Evolutionary conservation across 2,113 vertebrate genomes (phyloP).

Genomic region (Geococcyx californianus): DNA sequence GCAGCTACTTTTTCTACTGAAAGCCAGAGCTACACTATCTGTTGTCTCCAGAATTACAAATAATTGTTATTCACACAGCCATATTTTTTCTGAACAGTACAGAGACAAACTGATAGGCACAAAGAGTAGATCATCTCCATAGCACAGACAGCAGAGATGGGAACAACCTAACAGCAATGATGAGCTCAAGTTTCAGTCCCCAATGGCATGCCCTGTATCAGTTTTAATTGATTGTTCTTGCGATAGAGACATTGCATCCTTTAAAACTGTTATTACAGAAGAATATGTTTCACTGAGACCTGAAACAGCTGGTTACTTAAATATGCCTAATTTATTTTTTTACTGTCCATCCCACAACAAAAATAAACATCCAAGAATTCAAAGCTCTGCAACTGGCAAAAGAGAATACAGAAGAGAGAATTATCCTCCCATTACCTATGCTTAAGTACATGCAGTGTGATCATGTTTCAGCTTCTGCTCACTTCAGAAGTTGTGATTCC

Average conservation of each 20-base stretch:
- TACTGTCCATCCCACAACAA: background rate
- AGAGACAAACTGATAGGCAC: background rate
- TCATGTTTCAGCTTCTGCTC: background rate
- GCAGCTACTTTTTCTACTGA: background rate
- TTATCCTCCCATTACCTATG: background rate
- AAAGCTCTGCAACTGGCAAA: background rate
- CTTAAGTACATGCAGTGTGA: background rate
- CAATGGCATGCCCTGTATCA: background rate
- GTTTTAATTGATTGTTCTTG: background rate
- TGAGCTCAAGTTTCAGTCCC: background rate
- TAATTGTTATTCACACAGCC: background rate
- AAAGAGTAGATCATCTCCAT: background rate
- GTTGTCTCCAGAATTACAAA: background rate
- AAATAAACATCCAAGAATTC: background rate
- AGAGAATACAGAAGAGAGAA: background rate
- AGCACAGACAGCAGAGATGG: background rate
- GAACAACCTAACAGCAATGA: background rate
- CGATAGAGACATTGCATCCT: background rate
- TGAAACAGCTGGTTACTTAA: background rate
- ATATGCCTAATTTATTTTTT: background rate
- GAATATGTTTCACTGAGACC: background rate
- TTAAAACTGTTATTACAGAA: background rate
- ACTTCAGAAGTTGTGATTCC: constrained; percentile 10
- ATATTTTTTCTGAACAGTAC: background rate
- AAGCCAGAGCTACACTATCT: background rate